These are phyloP conservation scores for Sarcophaga peregrina DNA, from an alignment of 1,140 invertebrate genomes.

Conservation along the genomic window DNA sequence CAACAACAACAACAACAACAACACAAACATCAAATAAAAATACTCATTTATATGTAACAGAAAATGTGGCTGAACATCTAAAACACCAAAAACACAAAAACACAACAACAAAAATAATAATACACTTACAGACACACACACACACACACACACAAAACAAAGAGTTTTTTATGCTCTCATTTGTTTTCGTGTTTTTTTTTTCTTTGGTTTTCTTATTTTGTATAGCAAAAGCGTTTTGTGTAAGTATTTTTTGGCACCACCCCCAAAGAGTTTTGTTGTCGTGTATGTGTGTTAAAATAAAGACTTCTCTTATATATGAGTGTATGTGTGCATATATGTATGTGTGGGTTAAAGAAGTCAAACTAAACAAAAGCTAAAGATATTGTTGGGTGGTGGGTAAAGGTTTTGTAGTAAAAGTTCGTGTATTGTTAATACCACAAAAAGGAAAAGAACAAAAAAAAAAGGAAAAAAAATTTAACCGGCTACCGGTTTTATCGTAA, in stretches of 20 bases:
- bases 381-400: neutral
- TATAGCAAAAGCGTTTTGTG: neutral
- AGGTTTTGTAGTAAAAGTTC: neutral
- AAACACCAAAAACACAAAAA: neutral
- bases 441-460: too few relatives aligned
- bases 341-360: neutral
- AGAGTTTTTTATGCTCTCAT: neutral
- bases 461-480: neutral
- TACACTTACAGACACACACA: neutral
- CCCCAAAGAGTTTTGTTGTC: neutral
- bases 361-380: neutral
- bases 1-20: conserved; percentile 18
- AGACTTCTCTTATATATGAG: neutral
- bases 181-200: neutral
- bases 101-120: neutral
- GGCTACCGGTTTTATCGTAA: neutral
- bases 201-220: neutral
- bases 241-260: conserved; percentile 24
- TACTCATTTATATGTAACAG: neutral
- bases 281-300: too few relatives aligned
- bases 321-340: neutral
- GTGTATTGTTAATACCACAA: neutral
- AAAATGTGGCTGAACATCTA: neutral
- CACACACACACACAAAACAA: neutral
- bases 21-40: neutral